Conservation (phyloP, 2,888 invertebrate genomes). For the Cordilura impudica region DNA sequence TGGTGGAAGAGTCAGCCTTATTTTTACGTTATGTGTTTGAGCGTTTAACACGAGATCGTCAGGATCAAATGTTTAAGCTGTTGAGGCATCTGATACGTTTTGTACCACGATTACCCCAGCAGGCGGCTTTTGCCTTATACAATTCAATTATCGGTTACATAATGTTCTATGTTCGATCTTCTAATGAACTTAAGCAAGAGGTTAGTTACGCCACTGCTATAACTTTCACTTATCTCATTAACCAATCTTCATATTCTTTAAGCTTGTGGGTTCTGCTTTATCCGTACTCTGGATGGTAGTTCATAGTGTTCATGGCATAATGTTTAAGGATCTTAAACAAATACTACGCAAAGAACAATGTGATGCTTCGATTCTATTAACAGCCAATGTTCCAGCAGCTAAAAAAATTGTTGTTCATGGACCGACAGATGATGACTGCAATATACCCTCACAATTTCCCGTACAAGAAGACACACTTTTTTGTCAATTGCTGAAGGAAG, state of each 20-base stretch:
- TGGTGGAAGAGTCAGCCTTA: constrained; percentile 98
- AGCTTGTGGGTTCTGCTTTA: constrained; percentile 93
- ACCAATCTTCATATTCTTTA: not conserved
- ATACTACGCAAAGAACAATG: constrained; percentile 99
- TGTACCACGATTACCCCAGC: constrained; percentile 94
- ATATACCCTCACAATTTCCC: constrained; percentile 98
- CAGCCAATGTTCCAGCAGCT: constrained; percentile 99
- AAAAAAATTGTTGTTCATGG: constrained; percentile 99
- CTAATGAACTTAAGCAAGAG: constrained; percentile 96
- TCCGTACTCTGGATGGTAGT: constrained; percentile 99
- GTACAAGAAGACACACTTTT: constrained; percentile 99
- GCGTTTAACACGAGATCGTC: constrained; percentile 93
- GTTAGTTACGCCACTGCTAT: constrained; percentile 62
- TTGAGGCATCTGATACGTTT: constrained; percentile 94
- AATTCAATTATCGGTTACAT: constrained; percentile 99
- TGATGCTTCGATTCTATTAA: constrained; percentile 97
- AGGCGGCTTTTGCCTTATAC: constrained; percentile 98
- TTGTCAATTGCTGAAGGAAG: constrained; percentile 94
- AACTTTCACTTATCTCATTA: not conserved
- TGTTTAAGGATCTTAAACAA: constrained; percentile 99
- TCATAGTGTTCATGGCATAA: constrained; percentile 98
- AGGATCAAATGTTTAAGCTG: constrained; percentile 95
- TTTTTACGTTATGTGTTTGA: constrained; percentile 97
- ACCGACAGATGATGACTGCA: constrained; percentile 88
- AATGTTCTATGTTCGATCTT: constrained; percentile 98